Evolutionary conservation across 2,888 invertebrate genomes (phyloP).

Genomic region (Plebejus anna): DNA sequence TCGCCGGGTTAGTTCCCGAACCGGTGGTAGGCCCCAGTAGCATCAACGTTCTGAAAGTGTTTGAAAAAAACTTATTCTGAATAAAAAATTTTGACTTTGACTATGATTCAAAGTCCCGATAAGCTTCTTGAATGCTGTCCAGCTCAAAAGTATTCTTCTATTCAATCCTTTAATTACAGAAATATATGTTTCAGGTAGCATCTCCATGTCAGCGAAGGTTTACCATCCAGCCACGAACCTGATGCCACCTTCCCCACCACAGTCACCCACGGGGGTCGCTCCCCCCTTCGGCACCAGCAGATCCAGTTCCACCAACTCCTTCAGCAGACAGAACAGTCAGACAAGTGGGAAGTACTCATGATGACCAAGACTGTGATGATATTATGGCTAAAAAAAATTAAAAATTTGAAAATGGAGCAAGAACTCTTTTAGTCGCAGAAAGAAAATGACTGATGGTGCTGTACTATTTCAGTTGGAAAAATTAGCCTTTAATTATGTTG

Average conservation of each 20-base stretch:
- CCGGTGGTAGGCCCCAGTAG: no score
- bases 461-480: not conserved
- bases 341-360: slow-evolving; percentile 54
- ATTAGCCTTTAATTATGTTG: not conserved
- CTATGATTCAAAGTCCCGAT: no score
- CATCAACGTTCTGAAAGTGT: no score
- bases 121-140: no score
- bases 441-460: not conserved
- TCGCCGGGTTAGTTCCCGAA: no score
- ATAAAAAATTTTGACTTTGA: no score
- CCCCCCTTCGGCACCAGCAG: slow-evolving; percentile 45
- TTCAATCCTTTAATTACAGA: not conserved
- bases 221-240: slow-evolving; percentile 72
- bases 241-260: slow-evolving; percentile 59
- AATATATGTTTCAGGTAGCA: slow-evolving; percentile 53
- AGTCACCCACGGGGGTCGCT: slow-evolving; percentile 53
- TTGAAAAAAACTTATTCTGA: no score
- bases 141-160: not conserved
- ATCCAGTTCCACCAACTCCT: slow-evolving; percentile 41
- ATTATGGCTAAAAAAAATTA: not conserved
- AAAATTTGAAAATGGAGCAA: not conserved
- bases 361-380: not conserved
- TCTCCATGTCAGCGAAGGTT: slow-evolving; percentile 59
- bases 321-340: slow-evolving; percentile 61
- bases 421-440: not conserved